These are phyloP conservation scores for Peromyscus eremicus DNA, from an alignment of 2,797 vertebrate genomes.

Conservation along the genomic window DNA sequence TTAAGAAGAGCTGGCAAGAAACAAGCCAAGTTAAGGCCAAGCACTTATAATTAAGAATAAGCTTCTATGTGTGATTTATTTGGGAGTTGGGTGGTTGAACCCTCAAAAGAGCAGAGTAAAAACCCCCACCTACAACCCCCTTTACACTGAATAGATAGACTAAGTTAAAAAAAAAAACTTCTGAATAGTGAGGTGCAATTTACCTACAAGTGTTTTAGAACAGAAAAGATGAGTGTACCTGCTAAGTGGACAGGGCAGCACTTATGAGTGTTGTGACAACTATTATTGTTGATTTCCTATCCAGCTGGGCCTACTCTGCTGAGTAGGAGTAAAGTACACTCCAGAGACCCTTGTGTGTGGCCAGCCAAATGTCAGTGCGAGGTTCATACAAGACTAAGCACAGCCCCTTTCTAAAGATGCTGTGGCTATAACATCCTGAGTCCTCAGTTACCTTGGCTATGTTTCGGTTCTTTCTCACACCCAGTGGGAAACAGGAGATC, in stretches of 20 bases:
- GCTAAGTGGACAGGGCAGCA: not conserved
- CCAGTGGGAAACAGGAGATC: not conserved
- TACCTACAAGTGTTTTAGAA: not conserved
- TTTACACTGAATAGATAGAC: not conserved
- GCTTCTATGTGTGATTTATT: too few species aligned
- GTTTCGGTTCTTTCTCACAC: not conserved
- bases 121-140: too few species aligned
- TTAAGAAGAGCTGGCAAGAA: too few species aligned
- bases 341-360: not conserved
- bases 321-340: not conserved
- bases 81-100: too few species aligned
- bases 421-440: too few species aligned
- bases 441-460: not conserved
- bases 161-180: not conserved
- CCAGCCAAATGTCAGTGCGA: not conserved
- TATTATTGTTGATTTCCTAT: not conserved
- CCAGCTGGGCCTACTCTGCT: not conserved
- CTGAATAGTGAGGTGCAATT: not conserved
- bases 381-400: not conserved
- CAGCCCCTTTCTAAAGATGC: too few species aligned
- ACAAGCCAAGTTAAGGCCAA: too few species aligned
- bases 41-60: too few species aligned
- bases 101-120: too few species aligned
- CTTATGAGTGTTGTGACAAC: not conserved
- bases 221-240: not conserved